Percentiles rank a stretch among this genome's conserved stretches.
Evolutionary conservation across 2,888 invertebrate genomes (phyloP).

Genomic region (Germaria angustata): DNA sequence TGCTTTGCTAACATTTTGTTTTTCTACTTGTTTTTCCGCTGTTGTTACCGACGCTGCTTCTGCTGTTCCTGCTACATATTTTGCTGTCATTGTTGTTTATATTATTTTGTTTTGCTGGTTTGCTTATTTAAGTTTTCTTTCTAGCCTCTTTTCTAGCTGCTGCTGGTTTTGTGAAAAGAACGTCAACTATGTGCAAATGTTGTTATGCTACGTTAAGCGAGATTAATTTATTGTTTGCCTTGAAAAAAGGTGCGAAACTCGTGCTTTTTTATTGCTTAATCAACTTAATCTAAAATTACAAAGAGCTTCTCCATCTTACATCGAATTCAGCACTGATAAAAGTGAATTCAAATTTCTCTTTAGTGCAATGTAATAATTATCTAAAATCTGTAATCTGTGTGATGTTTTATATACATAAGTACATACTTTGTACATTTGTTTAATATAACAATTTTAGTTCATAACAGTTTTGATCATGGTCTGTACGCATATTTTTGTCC

Average conservation of each 20-base stretch:
- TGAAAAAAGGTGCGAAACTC: slow-evolving; percentile 49
- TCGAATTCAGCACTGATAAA: too few relatives aligned
- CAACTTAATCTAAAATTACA: too few relatives aligned
- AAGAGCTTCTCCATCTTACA: too few relatives aligned
- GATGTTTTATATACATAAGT: too few relatives aligned
- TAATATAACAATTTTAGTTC: too few relatives aligned
- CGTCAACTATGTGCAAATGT: slow-evolving; percentile 62
- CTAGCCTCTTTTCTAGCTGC: slow-evolving; percentile 1
- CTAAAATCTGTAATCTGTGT: too few relatives aligned
- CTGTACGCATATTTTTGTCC: too few relatives aligned
- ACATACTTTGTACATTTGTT: too few relatives aligned
- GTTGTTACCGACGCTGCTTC: slow-evolving; percentile 23
- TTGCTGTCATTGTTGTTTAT: slow-evolving; percentile 13
- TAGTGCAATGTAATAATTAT: too few relatives aligned
- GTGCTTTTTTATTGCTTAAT: too few relatives aligned
- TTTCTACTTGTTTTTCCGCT: slow-evolving; percentile 40
- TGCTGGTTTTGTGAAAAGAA: slow-evolving; percentile 20
- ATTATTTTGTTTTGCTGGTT: slow-evolving; percentile 5
- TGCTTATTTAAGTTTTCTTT: slow-evolving; percentile 22
- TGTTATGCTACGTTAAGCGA: slow-evolving; percentile 63
- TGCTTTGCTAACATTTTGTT: slow-evolving; percentile 61
- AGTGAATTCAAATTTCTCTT: too few relatives aligned
- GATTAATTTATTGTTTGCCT: slow-evolving; percentile 66
- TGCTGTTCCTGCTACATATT: not conserved
- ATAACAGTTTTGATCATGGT: too few relatives aligned